Conservation (phyloP, 2,113 vertebrate genomes). For the Grammomys surdaster region DNA sequence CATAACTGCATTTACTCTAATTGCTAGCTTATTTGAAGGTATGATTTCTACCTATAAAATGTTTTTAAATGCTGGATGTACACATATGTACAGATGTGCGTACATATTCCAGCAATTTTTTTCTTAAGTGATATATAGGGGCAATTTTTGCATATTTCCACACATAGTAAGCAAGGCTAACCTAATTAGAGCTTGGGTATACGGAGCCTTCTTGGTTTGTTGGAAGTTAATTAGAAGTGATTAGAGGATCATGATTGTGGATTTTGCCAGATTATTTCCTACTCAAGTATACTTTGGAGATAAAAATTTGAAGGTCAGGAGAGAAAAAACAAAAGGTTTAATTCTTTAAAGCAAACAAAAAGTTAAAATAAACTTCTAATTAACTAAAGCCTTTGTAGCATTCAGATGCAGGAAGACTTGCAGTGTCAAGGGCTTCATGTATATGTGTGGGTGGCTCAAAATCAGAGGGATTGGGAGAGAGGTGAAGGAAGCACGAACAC, state of each 20-base stretch:
- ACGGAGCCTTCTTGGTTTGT: neutral
- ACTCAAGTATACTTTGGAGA: neutral
- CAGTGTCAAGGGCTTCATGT: neutral
- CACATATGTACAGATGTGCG: no score
- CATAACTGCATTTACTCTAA: neutral
- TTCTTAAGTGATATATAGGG: neutral
- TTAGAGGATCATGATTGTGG: neutral
- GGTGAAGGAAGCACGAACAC: neutral
- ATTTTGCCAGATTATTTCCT: neutral
- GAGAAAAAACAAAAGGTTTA: neutral
- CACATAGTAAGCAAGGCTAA: neutral
- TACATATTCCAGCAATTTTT: neutral
- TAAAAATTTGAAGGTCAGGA: neutral
- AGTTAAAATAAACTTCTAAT: neutral
- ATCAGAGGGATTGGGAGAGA: neutral
- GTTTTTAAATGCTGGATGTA: neutral
- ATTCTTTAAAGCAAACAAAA: neutral
- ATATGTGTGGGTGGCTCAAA: neutral
- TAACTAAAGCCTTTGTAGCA: neutral
- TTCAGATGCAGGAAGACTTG: neutral
- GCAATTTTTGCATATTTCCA: neutral
- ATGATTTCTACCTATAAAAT: neutral
- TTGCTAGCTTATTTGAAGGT: neutral
- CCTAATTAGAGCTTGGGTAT: neutral
- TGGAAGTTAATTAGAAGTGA: neutral